A percentile compares a stretch with the other conserved stretches of the same genome.
phyloP scores from a whole-genome alignment of 2,888 invertebrate genomes.

The Odontocerum albicorne region DNA sequence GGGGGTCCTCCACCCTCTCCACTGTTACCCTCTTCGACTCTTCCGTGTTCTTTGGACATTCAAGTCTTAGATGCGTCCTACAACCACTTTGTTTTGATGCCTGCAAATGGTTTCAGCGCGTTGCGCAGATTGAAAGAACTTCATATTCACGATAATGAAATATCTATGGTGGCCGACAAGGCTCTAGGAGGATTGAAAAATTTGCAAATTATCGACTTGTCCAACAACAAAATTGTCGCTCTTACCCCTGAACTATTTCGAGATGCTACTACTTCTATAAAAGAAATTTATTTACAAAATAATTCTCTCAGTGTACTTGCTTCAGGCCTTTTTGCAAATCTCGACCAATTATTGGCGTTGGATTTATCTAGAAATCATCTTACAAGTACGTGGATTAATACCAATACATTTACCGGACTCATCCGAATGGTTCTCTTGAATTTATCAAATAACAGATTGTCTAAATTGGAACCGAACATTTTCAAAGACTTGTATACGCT shows the following conservation, averaged over 20 bases:
- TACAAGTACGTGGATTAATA: slow-evolving; percentile 84
- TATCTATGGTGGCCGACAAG: slow-evolving; percentile 83
- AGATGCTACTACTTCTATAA: slow-evolving; percentile 76
- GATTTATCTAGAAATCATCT: slow-evolving; percentile 86
- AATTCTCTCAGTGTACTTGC: slow-evolving; percentile 87
- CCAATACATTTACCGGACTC: slow-evolving; percentile 82
- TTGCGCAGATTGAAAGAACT: slow-evolving; percentile 77
- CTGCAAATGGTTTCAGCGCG: slow-evolving; percentile 80
- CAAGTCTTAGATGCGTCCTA: slow-evolving; percentile 81
- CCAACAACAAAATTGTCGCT: slow-evolving; percentile 87
- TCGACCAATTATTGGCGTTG: slow-evolving; percentile 77
- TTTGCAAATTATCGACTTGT: slow-evolving; percentile 83
- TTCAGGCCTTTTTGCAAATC: slow-evolving; percentile 81
- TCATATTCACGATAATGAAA: slow-evolving; percentile 85
- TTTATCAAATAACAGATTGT: slow-evolving; percentile 81
- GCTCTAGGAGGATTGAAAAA: slow-evolving; percentile 80
- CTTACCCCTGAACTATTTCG: slow-evolving; percentile 84
- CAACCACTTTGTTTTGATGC: slow-evolving; percentile 83
- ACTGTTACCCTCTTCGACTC: slow-evolving; percentile 46
- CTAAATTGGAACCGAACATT: slow-evolving; percentile 77
- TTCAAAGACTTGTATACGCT: slow-evolving; percentile 85
- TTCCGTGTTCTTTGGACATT: slow-evolving; percentile 75
- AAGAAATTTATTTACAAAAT: slow-evolving; percentile 88
- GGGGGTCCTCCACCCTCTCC: slow-evolving; percentile 47
- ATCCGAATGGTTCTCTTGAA: slow-evolving; percentile 86